Evolutionary conservation across 2,113 vertebrate species (phyloP).

Genomic region (Procapra przewalskii): DNA sequence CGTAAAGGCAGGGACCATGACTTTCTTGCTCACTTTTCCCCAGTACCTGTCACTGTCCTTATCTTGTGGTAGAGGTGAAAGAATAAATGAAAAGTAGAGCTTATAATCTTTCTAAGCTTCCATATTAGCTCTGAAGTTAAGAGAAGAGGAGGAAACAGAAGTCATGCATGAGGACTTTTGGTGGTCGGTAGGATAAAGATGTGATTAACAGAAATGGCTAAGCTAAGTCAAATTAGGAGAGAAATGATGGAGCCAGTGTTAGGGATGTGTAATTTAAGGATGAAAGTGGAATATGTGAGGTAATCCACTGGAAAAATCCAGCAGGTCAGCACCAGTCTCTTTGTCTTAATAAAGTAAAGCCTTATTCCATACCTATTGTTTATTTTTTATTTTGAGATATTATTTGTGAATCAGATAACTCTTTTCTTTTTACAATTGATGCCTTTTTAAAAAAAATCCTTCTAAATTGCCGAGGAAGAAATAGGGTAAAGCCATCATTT

Average conservation of each 20-base stretch:
- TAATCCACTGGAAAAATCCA: neutral
- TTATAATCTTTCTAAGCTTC: neutral
- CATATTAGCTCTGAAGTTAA: neutral
- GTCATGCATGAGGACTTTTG: neutral
- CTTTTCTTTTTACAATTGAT: neutral
- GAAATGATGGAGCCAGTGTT: neutral
- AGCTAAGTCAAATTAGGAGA: neutral
- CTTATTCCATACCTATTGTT: neutral
- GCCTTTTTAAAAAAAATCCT: neutral
- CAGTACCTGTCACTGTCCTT: neutral
- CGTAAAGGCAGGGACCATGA: neutral
- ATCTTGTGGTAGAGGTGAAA: neutral
- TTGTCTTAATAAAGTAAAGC: slow-evolving; percentile 1
- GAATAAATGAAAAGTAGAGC: neutral
- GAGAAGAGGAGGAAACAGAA: slow-evolving; percentile 1
- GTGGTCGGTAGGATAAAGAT: neutral
- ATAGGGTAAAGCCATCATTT: slow-evolving; percentile 24
- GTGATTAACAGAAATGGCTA: neutral
- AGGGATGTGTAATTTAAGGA: slow-evolving; percentile 1
- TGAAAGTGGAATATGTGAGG: neutral
- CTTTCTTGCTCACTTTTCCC: neutral
- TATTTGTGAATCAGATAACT: slow-evolving; percentile 12
- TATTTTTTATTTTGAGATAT: slow-evolving; percentile 5
- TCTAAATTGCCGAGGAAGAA: neutral
- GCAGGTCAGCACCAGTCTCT: neutral